A percentile compares a stretch with the other conserved stretches of the same genome.
Conservation (phyloP, 1,140 invertebrate genomes). For the Lordiphosa stackelbergi region DNA sequence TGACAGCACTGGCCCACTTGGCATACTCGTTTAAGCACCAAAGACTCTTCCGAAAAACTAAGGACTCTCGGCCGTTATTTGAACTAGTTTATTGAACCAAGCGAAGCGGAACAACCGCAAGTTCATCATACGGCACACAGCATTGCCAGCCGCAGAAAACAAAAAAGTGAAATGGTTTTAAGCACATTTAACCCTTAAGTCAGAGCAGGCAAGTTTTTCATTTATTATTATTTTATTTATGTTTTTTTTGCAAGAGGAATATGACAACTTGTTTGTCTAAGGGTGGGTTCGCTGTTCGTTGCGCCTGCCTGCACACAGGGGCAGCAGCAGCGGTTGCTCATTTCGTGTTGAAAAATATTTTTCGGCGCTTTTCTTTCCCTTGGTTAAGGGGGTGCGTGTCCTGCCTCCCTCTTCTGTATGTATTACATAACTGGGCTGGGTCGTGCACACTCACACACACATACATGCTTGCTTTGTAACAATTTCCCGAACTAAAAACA, state of each 20-base stretch:
- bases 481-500: slow-evolving; percentile 30
- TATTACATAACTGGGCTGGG: slow-evolving; percentile 69
- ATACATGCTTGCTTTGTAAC: slow-evolving; percentile 47
- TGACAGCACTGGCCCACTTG: too few species aligned
- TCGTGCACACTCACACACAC: slow-evolving; percentile 13
- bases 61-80: not conserved
- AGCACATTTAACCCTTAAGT: slow-evolving; percentile 57
- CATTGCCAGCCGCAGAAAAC: slow-evolving; percentile 33
- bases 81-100: slow-evolving; percentile 35
- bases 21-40: too few species aligned
- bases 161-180: not conserved
- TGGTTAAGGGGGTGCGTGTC: slow-evolving; percentile 31
- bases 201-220: slow-evolving; percentile 15
- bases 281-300: slow-evolving; percentile 34
- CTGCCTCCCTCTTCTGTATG: slow-evolving; percentile 21
- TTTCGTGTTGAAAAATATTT: slow-evolving; percentile 41
- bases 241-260: slow-evolving; percentile 47
- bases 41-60: too few species aligned
- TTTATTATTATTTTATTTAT: slow-evolving; percentile 12
- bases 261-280: slow-evolving; percentile 60
- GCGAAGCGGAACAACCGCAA: slow-evolving; percentile 11
- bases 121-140: slow-evolving; percentile 9
- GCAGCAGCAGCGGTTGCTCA: slow-evolving; percentile 32
- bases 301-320: slow-evolving; percentile 11
- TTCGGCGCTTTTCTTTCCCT: slow-evolving; percentile 25